Evolutionary conservation across 2,797 vertebrate species (phyloP).

Genomic region (Alcedo atthis): DNA sequence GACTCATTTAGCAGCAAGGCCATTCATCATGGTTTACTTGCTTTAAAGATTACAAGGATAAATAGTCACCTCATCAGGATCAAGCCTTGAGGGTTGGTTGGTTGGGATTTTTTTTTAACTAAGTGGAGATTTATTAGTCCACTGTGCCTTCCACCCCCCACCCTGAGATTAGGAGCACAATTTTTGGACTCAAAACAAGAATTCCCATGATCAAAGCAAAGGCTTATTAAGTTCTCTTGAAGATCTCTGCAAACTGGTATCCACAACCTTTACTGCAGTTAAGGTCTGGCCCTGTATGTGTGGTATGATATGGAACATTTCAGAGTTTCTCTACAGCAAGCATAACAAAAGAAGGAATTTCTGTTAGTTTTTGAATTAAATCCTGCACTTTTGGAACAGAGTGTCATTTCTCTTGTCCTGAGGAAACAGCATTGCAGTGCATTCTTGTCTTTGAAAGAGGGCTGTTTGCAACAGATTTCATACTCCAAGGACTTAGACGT

Average conservation of each 20-base stretch:
- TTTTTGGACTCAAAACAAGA: not conserved
- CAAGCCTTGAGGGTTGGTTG: rapidly evolving
- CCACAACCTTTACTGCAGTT: not conserved
- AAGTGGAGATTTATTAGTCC: not conserved
- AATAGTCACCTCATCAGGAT: not conserved
- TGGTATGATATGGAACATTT: not conserved
- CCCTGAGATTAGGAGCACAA: not conserved
- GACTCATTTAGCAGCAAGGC: not conserved
- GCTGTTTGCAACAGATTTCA: not conserved
- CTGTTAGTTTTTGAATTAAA: not conserved
- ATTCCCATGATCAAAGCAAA: not conserved
- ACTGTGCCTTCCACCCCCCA: no score
- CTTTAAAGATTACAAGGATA: not conserved
- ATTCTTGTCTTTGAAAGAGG: not conserved
- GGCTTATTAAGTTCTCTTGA: not conserved
- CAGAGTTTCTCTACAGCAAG: not conserved
- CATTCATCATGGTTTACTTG: not conserved
- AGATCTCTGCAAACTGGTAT: not conserved
- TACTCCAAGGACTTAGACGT: not conserved
- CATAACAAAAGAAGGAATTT: not conserved
- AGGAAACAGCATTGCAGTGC: not conserved
- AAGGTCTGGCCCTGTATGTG: not conserved
- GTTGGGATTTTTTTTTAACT: not conserved
- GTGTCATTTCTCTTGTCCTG: not conserved
- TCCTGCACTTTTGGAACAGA: not conserved